Base-by-base conservation (phyloP, 1,140 invertebrate species). In the Zaprionus vittiger region DNA sequence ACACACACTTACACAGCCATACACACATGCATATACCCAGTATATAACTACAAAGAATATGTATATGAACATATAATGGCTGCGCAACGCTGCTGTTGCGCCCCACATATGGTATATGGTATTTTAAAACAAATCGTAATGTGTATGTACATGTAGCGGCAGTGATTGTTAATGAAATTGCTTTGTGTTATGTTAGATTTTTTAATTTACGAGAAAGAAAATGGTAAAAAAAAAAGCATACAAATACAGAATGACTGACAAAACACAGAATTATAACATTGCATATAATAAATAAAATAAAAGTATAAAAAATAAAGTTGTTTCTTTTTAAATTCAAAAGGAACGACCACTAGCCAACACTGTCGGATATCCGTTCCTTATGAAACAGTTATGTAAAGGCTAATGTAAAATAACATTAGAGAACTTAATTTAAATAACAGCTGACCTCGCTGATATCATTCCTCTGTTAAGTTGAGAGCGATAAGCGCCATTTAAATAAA, bases 201-300 rank as follows among this genome's bases (percentile, higher is more conserved):
- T 91, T 80, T 91, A 87, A 91, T 91, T 91, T 91, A 84, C 71
- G 76, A 85, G 61, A 73, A 81, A 80, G 82, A 61, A 82, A 85
- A 83, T 24, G 76, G 64, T 72, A 91, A 72, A 81, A 80, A 72
- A 81, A 80, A 79, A 81, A 83, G 89, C 81, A 91, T 81, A 91
- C 86, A 91, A 90, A 90, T 85, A 91, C 80, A 91, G 85, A 91
- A 91, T 90, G 91, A 91, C 90, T 91, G 91, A 91, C 79, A 91
- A 91, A 91, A 91, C 79, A 91, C 85, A 91, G 81, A 91, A 87
- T 91, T 82, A 91, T 90, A 90, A 83, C 75, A 91, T 79, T 90
- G 85, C 84, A 81, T 90, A 90, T 91, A 91, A 91, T 83, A 90
- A 91, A 91, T 90, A 84, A 74, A 87, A 84, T 87, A 90, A 84